Evolutionary conservation across 2,888 invertebrate species (phyloP).

Genomic region (Pachymerium ferrugineum): DNA sequence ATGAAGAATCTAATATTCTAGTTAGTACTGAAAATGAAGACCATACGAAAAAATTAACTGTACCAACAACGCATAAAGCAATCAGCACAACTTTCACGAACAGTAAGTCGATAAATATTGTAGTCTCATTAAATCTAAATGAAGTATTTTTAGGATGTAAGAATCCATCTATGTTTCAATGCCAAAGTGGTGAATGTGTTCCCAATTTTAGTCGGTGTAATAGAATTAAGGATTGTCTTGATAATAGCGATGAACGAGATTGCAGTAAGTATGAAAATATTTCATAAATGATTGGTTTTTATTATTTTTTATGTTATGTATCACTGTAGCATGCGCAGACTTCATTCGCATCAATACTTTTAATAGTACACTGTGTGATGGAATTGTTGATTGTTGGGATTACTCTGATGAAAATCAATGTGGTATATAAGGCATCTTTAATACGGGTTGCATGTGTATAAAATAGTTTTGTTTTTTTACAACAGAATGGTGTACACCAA

Average conservation of each 20-base stretch:
- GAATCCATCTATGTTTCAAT: conserved; percentile 48
- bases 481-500: conserved; percentile 66
- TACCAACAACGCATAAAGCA: neutral
- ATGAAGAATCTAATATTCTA: neutral
- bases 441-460: no score
- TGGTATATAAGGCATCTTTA: no score
- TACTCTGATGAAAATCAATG: conserved; percentile 70
- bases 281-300: neutral
- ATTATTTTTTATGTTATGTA: neutral
- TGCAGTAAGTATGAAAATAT: conserved; percentile 56
- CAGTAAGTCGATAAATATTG: neutral
- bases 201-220: conserved; percentile 63
- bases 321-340: conserved; percentile 59
- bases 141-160: conserved; percentile 7
- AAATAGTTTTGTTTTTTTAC: conserved; percentile 35
- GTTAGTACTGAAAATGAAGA: neutral
- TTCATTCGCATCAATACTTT: conserved; percentile 64
- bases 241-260: conserved; percentile 63
- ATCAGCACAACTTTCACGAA: neutral
- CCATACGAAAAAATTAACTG: neutral
- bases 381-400: conserved; percentile 72
- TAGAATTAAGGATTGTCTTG: conserved; percentile 62
- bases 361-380: conserved; percentile 70
- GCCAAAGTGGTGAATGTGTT: conserved; percentile 61
- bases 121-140: neutral